phyloP scores from a whole-genome alignment of 2,888 invertebrate species.

The Crematogaster levior region DNA sequence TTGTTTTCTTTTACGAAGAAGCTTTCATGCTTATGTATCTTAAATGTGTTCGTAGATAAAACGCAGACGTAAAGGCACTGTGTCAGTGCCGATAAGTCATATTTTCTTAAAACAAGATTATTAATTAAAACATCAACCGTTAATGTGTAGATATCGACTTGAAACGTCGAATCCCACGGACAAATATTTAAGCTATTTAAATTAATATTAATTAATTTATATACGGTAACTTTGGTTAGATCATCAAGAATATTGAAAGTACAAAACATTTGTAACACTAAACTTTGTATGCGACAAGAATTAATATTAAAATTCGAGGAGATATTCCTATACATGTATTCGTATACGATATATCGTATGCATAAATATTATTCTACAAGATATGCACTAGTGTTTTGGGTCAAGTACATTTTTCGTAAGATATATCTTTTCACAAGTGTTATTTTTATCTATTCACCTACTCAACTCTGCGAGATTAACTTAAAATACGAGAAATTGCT shows the following conservation, averaged over 20 bases:
- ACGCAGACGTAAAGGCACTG: neutral
- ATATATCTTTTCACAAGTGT: neutral
- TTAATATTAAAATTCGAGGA: conserved; percentile 27
- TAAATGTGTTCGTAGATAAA: conserved; percentile 15
- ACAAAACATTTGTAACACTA: neutral
- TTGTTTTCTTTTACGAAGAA: conserved; percentile 1
- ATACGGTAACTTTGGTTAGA: neutral
- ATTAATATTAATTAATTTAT: neutral
- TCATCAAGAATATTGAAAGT: conserved; percentile 26
- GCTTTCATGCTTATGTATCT: neutral
- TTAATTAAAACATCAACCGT: neutral
- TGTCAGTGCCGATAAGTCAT: neutral
- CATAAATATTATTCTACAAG: conserved; percentile 43
- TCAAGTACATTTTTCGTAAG: conserved; percentile 61
- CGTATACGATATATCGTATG: conserved; percentile 22
- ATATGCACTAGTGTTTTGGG: conserved; percentile 13
- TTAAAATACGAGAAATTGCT: neutral
- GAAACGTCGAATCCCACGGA: neutral
- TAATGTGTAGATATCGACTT: neutral
- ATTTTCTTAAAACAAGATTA: neutral
- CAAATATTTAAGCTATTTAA: neutral
- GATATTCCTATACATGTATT: neutral
- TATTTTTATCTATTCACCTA: neutral
- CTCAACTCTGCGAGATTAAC: neutral
- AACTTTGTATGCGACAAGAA: neutral